These are phyloP conservation scores for Lophochroa leadbeateri DNA, from an alignment of 2,113 vertebrate genomes.

Conservation along the genomic window DNA sequence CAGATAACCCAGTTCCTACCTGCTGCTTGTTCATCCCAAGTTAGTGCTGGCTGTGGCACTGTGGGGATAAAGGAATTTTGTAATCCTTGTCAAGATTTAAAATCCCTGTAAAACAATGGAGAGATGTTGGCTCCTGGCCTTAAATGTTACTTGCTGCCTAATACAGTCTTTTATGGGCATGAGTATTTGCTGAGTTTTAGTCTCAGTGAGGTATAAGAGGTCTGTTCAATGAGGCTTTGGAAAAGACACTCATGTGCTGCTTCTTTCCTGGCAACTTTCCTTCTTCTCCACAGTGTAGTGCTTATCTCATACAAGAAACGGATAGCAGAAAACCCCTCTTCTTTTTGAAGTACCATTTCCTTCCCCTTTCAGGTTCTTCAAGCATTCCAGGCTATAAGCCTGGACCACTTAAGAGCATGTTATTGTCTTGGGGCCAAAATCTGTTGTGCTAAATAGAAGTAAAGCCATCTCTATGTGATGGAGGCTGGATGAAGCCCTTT, in stretches of 20 bases:
- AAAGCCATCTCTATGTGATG: rapidly evolving
- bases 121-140: constrained; percentile 18
- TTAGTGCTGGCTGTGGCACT: not conserved
- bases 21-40: not conserved
- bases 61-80: not conserved
- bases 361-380: not conserved
- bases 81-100: not conserved
- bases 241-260: constrained; percentile 7
- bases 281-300: not conserved
- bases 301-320: constrained; percentile 12
- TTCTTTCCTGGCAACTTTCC: constrained; percentile 16
- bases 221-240: constrained; percentile 19
- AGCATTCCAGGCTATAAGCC: not conserved
- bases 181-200: constrained; percentile 57
- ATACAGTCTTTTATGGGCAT: constrained; percentile 8
- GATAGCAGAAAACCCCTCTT: not conserved
- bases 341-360: not conserved
- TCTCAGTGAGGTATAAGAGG: constrained; percentile 27
- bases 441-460: not conserved
- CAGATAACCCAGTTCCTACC: not conserved
- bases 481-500: not conserved
- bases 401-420: not conserved
- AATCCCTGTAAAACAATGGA: not conserved
- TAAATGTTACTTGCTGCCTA: constrained; percentile 31
- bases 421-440: not conserved